Evolutionary conservation across 2,888 invertebrate genomes (phyloP).

Genomic region (Cephus sareptanus): DNA sequence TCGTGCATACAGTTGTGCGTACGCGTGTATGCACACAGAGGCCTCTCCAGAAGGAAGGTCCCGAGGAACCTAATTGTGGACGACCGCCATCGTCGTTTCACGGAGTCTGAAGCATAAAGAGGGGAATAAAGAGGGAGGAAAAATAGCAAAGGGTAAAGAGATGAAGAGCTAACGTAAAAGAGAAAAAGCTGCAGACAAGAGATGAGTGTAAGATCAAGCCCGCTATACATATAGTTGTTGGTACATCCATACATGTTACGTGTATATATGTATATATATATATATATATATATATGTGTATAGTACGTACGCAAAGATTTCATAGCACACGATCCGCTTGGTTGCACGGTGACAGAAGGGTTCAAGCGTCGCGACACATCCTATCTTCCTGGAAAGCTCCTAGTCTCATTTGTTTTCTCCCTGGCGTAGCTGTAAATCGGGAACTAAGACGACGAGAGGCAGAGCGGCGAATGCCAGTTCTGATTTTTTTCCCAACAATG

Average conservation of each 20-base stretch:
- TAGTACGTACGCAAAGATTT: not conserved
- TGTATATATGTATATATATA: no score
- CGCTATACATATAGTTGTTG: not conserved
- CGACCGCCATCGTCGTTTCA: not conserved
- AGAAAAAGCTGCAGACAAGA: not conserved
- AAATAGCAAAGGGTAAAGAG: not conserved
- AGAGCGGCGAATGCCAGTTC: conserved; percentile 13
- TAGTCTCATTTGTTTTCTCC: conserved; percentile 3
- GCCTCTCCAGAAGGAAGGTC: not conserved
- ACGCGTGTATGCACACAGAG: not conserved
- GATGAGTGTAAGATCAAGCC: not conserved
- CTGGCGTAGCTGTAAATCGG: not conserved
- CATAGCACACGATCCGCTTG: not conserved
- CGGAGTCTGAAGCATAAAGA: not conserved
- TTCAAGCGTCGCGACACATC: not conserved
- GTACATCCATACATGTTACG: not conserved
- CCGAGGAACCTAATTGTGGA: not conserved
- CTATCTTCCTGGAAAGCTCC: not conserved
- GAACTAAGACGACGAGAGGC: not conserved
- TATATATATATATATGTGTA: no score
- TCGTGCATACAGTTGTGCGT: not conserved
- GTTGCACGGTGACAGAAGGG: not conserved
- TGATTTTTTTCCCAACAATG: conserved; percentile 35
- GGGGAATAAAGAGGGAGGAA: not conserved
- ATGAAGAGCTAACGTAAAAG: not conserved